Percentiles rank a stretch among this genome's conserved stretches.
Evolutionary conservation across 1,140 invertebrate genomes (phyloP).

Genomic region (Drosophila pseudoobscura): DNA sequence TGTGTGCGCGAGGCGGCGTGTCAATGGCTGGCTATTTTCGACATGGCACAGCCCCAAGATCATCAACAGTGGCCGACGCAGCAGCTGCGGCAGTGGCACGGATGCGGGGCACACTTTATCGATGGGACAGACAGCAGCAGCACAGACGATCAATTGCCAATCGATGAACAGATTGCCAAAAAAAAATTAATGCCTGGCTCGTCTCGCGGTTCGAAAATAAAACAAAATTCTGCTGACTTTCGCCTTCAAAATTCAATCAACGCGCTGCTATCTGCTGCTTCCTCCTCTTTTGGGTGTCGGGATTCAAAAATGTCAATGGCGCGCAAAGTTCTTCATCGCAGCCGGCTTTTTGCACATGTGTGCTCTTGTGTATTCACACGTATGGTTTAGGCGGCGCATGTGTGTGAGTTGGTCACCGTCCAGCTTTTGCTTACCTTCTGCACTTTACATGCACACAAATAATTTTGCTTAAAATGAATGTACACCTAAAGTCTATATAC

Average conservation of each 20-base stretch:
- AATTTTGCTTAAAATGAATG: slow-evolving; percentile 53
- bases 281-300: neutral
- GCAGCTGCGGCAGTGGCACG: slow-evolving; percentile 8
- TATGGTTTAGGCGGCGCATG: neutral
- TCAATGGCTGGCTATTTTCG: slow-evolving; percentile 80
- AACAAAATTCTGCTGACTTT: slow-evolving; percentile 22
- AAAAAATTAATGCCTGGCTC: neutral
- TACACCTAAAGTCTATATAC: slow-evolving; percentile 44
- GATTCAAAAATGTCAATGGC: neutral
- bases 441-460: slow-evolving; percentile 61
- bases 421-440: slow-evolving; percentile 53
- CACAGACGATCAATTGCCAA: slow-evolving; percentile 29
- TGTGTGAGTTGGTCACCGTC: neutral
- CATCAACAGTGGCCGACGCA: slow-evolving; percentile 34
- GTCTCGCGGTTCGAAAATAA: slow-evolving; percentile 13
- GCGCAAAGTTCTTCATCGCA: slow-evolving; percentile 7
- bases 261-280: slow-evolving; percentile 7
- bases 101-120: slow-evolving; percentile 54
- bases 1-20: slow-evolving; percentile 33
- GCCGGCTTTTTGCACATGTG: slow-evolving; percentile 39
- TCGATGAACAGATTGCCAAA: slow-evolving; percentile 46
- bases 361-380: neutral
- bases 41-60: slow-evolving; percentile 80
- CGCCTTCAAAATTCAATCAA: slow-evolving; percentile 28
- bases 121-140: slow-evolving; percentile 2